Evolutionary conservation across 2,113 vertebrate genomes (phyloP), one percentile per base, ranked within the genome.

Genomic region (Capreolus pygargus): DNA sequence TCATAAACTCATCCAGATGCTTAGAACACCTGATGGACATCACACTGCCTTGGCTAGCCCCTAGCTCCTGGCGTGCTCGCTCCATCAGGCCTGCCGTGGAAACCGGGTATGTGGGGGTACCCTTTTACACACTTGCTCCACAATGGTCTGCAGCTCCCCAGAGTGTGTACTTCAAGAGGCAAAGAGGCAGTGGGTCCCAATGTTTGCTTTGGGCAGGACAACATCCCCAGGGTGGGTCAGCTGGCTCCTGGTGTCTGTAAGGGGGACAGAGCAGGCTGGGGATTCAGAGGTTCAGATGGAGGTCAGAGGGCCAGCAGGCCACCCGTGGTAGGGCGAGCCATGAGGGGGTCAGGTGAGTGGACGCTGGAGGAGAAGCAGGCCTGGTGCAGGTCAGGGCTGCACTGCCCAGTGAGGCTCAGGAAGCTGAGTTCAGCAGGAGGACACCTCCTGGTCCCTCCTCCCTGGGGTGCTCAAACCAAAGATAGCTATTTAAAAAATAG

Each of bases 51-150:
- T 0, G 16, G 50, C 33, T 17, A 47, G 78, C 8, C 10, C 27
- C 19, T 1, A 33, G n/a, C 43, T 60, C 28, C n/a, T 17, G 39
- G 52, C 6, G 0, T 1, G 3, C 79, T 74, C 0, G 0, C 36
- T 74, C 23, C 25, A 23, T 27, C 17, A 89, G 52, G 45, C 43
- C 28, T 13, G 33, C 33, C 3, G 2, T 50, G 33, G 5, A 36
- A 60, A 39, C 47, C 7, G 8, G 70, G 43, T 5, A 4, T 25
- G 45, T 33, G 78, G 19, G 19, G 16, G 78, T 16, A 50, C n/a
- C 13, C 30, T 36, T 91, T n/a, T 39, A 57, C 50, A 58, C 30
- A 27, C 58, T 54, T 25, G 30, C 30, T 50, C 21, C 86, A 33
- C 23, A 50, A 27, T 5, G 16, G 28, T 23, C 36, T 28, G 21